phyloP scores from a whole-genome alignment of 2,888 invertebrate genomes.

The Sesamia inferens region DNA sequence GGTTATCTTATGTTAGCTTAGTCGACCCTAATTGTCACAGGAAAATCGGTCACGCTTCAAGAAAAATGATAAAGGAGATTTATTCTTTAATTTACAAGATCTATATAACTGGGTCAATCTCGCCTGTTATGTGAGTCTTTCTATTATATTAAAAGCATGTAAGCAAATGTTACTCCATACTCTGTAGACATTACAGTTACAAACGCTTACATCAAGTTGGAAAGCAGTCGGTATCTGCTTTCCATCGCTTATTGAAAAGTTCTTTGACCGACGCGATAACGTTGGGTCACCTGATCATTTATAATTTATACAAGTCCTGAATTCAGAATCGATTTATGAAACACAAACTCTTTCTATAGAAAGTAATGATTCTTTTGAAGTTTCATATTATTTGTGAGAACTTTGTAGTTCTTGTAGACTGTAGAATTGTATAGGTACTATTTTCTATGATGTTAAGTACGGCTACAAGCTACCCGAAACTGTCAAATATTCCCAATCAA shows the following conservation, averaged over 20 bases:
- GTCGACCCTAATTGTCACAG: constrained; percentile 52
- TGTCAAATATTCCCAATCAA: too few species aligned
- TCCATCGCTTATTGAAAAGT: neutral
- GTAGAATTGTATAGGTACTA: too few species aligned
- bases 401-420: too few species aligned
- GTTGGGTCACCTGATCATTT: neutral
- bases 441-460: too few species aligned
- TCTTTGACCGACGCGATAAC: neutral
- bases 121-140: neutral
- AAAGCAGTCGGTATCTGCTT: neutral
- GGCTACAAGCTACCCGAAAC: too few species aligned
- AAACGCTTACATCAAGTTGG: neutral
- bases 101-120: constrained; percentile 5
- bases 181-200: neutral
- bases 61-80: constrained; percentile 58
- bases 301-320: neutral
- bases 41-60: constrained; percentile 49
- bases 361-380: neutral
- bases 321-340: neutral
- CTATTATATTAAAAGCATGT: neutral
- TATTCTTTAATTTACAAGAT: constrained; percentile 16
- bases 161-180: neutral
- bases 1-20: constrained; percentile 38
- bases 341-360: neutral
- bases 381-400: neutral